These are phyloP conservation scores for Drosophila pandora DNA, from an alignment of 1,140 invertebrate genomes.

Conservation along the genomic window DNA sequence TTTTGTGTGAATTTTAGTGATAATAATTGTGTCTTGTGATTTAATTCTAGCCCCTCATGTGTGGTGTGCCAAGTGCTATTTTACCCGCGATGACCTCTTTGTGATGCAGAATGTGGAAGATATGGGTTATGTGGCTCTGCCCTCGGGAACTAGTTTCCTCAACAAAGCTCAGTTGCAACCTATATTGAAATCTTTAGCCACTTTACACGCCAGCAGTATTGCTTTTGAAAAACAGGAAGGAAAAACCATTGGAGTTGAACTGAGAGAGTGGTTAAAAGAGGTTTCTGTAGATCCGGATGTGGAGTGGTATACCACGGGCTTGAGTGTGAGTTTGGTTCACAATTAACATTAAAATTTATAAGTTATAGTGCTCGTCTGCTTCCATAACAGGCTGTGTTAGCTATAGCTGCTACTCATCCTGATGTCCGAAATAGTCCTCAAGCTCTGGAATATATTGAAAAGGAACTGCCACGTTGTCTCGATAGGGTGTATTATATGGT, in stretches of 20 bases:
- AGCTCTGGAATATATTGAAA: slow-evolving; percentile 58
- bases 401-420: slow-evolving; percentile 60
- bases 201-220: slow-evolving; percentile 81
- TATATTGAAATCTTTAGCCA: slow-evolving; percentile 78
- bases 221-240: slow-evolving; percentile 67
- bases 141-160: slow-evolving; percentile 33
- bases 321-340: slow-evolving; percentile 42
- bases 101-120: slow-evolving; percentile 83
- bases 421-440: slow-evolving; percentile 25
- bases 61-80: slow-evolving; percentile 83
- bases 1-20: too few species aligned
- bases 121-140: slow-evolving; percentile 70
- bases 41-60: slow-evolving; percentile 49
- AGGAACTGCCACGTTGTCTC: slow-evolving; percentile 64
- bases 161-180: slow-evolving; percentile 65
- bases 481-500: slow-evolving; percentile 74
- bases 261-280: slow-evolving; percentile 64
- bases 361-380: not conserved
- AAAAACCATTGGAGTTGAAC: slow-evolving; percentile 73
- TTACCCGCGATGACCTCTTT: slow-evolving; percentile 74
- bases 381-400: slow-evolving; percentile 56
- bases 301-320: slow-evolving; percentile 65
- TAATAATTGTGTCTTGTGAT: too few species aligned
- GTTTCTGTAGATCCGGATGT: slow-evolving; percentile 58
- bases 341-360: not conserved